A percentile compares a stretch with the other conserved stretches of the same genome.
Conservation (phyloP, 2,888 invertebrate genomes). For the Kryphioiulus occultus region DNA sequence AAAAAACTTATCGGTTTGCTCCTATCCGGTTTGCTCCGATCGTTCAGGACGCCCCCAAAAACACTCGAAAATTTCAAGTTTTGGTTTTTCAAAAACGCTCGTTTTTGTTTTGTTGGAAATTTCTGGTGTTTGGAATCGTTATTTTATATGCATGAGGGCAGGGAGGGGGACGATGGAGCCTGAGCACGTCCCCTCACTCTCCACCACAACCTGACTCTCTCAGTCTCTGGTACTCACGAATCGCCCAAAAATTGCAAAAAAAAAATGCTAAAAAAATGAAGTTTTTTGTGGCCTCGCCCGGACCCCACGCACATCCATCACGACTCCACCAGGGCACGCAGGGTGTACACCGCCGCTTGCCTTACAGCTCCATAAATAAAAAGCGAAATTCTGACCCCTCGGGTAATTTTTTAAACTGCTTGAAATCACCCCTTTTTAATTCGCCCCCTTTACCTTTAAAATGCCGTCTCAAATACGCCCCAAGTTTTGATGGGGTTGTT, state of each 20-base stretch:
- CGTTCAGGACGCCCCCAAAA: not conserved
- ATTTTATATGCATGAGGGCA: not conserved
- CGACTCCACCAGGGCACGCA: too few species aligned
- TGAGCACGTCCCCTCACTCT: not conserved
- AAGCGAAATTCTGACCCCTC: not conserved
- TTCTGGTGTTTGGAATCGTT: too few species aligned
- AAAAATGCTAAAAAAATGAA: not conserved
- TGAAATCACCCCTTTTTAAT: not conserved
- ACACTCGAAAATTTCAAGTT: not conserved
- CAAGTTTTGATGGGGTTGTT: too few species aligned
- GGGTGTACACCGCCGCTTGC: not conserved
- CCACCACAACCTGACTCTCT: not conserved
- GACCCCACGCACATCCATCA: constrained; percentile 23
- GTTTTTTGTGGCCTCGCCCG: constrained; percentile 14
- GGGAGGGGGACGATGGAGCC: not conserved
- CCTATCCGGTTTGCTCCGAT: not conserved
- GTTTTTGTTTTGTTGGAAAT: too few species aligned
- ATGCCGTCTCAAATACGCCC: too few species aligned
- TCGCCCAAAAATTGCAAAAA: too few species aligned
- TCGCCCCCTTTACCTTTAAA: too few species aligned
- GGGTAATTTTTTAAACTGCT: not conserved
- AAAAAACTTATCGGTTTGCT: not conserved
- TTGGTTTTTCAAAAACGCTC: not conserved
- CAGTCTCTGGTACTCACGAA: not conserved
- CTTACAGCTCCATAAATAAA: not conserved